Percentiles rank a stretch among this genome's conserved stretches.
phyloP scores from a whole-genome alignment of 2,888 invertebrate genomes.

The Orthosia gothica region DNA sequence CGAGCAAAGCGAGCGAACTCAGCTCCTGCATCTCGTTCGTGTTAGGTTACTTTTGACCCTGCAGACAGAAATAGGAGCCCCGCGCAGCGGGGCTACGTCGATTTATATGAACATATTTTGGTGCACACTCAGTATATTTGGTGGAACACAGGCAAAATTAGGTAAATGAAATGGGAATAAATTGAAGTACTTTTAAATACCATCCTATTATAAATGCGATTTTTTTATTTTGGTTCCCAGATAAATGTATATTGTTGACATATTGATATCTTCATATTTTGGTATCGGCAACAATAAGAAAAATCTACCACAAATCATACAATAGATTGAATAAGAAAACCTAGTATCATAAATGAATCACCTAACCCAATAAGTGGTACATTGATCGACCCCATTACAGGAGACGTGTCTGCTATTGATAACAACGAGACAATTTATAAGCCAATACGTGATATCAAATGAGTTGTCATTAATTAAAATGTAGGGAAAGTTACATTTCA shows the following conservation, averaged over 20 bases:
- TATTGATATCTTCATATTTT: background rate
- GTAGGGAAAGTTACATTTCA: slow-evolving; percentile 39
- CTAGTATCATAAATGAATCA: slow-evolving; percentile 20
- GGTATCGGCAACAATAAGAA: background rate
- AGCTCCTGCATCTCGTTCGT: too few relatives aligned
- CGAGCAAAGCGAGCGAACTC: too few relatives aligned
- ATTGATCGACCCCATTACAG: slow-evolving; percentile 59
- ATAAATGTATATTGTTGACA: background rate
- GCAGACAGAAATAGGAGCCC: too few relatives aligned
- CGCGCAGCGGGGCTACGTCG: too few relatives aligned
- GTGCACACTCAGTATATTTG: too few relatives aligned
- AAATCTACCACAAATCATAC: slow-evolving; percentile 2
- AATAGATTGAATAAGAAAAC: slow-evolving; percentile 3
- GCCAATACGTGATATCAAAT: slow-evolving; percentile 38
- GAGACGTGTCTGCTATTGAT: slow-evolving; percentile 63
- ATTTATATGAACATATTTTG: too few relatives aligned
- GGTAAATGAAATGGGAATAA: too few relatives aligned
- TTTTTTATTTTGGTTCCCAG: too few relatives aligned
- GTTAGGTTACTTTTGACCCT: too few relatives aligned
- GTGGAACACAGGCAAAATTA: too few relatives aligned
- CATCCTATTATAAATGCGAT: too few relatives aligned
- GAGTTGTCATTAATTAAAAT: slow-evolving; percentile 31
- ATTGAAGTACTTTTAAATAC: too few relatives aligned
- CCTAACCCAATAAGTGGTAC: slow-evolving; percentile 33
- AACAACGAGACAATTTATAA: slow-evolving; percentile 60